Evolutionary conservation across 2,113 vertebrate species (phyloP).

Genomic region (Mormyrus lacerda): DNA sequence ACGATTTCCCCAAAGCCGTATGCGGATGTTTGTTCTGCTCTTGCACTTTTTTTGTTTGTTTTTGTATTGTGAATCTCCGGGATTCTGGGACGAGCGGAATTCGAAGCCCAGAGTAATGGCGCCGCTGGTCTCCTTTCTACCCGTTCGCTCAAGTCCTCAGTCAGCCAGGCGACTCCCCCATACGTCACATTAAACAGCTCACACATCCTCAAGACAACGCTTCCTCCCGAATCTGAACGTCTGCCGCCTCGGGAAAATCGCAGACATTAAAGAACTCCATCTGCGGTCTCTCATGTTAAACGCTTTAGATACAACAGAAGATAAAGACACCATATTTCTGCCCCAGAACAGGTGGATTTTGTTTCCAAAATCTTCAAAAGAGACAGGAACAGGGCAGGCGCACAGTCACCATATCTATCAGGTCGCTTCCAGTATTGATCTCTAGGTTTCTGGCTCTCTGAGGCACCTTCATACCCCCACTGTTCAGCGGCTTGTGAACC

Average conservation of each 20-base stretch:
- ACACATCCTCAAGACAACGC: background rate
- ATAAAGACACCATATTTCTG: background rate
- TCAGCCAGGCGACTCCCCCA: background rate
- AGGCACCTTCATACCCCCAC: background rate
- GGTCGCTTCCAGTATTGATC: background rate
- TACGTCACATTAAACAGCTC: background rate
- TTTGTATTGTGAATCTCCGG: background rate
- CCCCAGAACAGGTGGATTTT: background rate
- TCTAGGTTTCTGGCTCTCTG: background rate
- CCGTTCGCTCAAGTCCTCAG: background rate
- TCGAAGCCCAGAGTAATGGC: background rate
- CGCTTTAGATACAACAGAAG: background rate
- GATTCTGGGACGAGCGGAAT: background rate
- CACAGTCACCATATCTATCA: background rate
- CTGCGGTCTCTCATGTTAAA: background rate
- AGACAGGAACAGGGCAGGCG: background rate
- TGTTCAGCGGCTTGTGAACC: background rate
- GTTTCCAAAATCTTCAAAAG: slow-evolving; percentile 4
- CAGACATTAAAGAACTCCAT: background rate
- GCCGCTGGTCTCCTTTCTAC: background rate
- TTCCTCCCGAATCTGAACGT: background rate
- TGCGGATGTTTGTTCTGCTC: background rate
- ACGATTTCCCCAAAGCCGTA: background rate
- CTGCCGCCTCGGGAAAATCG: background rate
- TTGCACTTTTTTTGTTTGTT: background rate